Percentiles rank a stretch among this genome's conserved stretches.
Conservation (phyloP, 2,113 vertebrate genomes). For the Mugil cephalus region DNA sequence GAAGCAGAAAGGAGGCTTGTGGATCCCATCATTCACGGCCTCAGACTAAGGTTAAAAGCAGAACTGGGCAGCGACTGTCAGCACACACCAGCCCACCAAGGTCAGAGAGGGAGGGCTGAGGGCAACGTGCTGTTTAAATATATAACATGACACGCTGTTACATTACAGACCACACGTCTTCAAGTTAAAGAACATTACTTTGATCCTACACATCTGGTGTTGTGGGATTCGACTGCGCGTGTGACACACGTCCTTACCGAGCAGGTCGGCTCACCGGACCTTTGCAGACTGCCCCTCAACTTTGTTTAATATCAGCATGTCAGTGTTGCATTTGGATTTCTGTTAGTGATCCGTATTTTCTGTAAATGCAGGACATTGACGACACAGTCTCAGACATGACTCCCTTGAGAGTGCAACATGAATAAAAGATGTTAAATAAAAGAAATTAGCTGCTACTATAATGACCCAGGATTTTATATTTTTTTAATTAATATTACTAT, state of each 20-base stretch:
- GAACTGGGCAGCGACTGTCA: constrained; percentile 48
- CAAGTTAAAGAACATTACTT: background rate
- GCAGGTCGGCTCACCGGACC: too few relatives aligned
- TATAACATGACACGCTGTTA: constrained; percentile 26
- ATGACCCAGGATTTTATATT: too few relatives aligned
- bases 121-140: constrained; percentile 30
- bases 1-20: constrained; percentile 51
- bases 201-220: constrained; percentile 16
- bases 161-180: background rate
- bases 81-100: constrained; percentile 52
- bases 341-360: background rate
- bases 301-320: background rate
- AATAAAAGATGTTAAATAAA: too few relatives aligned
- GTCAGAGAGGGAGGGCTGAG: constrained; percentile 50
- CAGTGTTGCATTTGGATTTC: background rate
- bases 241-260: too few relatives aligned
- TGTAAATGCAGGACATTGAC: background rate
- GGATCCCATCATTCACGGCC: constrained; percentile 74
- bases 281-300: background rate
- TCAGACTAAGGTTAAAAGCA: constrained; percentile 64
- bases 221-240: constrained; percentile 11
- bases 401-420: background rate
- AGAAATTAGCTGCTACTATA: too few relatives aligned
- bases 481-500: too few relatives aligned
- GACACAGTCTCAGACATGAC: background rate